phyloP scores from a whole-genome alignment of 1,140 invertebrate species.

The Laupala kohalensis region DNA sequence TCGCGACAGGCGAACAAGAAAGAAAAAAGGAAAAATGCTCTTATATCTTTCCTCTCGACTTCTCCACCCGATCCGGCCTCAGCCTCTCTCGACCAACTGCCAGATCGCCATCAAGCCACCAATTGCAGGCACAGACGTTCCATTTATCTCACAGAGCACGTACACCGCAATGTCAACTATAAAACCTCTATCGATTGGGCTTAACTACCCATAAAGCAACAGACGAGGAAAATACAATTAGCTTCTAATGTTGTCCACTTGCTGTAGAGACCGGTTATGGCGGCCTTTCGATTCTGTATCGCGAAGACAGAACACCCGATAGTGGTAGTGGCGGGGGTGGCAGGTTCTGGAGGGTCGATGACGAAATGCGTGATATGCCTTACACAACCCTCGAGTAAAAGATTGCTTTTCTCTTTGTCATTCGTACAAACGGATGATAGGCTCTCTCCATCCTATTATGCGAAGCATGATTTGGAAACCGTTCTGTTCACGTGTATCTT shows the following conservation, averaged over 20 bases:
- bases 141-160: background rate
- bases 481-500: no score
- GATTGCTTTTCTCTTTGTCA: no score
- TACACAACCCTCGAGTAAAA: no score
- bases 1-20: background rate
- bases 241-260: background rate
- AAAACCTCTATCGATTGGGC: background rate
- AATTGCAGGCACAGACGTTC: background rate
- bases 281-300: background rate
- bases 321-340: no score
- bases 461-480: no score
- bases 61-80: background rate
- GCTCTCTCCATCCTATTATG: no score
- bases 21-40: background rate
- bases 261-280: background rate
- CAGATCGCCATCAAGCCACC: background rate
- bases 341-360: background rate
- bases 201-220: background rate
- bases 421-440: no score
- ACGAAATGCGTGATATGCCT: background rate
- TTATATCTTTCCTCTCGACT: background rate
- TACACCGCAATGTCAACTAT: background rate
- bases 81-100: background rate
- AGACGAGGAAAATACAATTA: background rate
- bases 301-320: no score